Evolutionary conservation across 1,140 invertebrate species (phyloP).

Genomic region (Elymnias hypermnestra): DNA sequence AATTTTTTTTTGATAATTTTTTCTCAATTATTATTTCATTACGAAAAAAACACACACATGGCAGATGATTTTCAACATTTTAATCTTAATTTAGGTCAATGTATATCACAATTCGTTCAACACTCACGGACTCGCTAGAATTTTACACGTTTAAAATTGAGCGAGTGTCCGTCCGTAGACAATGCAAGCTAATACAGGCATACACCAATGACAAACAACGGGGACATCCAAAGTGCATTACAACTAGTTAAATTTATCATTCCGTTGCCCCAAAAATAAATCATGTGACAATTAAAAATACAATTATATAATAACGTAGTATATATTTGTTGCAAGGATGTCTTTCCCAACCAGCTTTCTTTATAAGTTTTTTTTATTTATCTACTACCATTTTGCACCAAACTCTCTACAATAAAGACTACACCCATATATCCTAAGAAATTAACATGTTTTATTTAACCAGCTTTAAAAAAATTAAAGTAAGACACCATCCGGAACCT

Average conservation of each 20-base stretch:
- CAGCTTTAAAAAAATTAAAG: too few relatives aligned
- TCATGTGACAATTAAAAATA: neutral
- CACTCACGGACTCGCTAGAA: slow-evolving; percentile 26
- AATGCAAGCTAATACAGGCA: slow-evolving; percentile 2
- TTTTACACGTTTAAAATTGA: slow-evolving; percentile 27
- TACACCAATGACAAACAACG: neutral
- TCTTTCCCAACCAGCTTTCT: too few relatives aligned
- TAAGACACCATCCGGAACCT: too few relatives aligned
- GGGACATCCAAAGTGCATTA: neutral
- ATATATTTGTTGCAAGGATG: neutral
- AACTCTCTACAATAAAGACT: too few relatives aligned
- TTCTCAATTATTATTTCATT: slow-evolving; percentile 54
- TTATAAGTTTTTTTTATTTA: too few relatives aligned
- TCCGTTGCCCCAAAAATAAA: slow-evolving; percentile 2
- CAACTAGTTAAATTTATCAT: neutral
- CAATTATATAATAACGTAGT: slow-evolving; percentile 4
- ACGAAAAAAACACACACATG: slow-evolving; percentile 57
- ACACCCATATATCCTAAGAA: too few relatives aligned
- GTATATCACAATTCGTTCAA: slow-evolving; percentile 41
- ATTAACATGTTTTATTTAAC: too few relatives aligned
- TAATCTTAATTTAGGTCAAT: slow-evolving; percentile 56
- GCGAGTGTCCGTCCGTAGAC: slow-evolving; percentile 17
- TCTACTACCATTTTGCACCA: too few relatives aligned
- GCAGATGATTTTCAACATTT: slow-evolving; percentile 53
- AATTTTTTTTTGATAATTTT: slow-evolving; percentile 59